Conservation (phyloP, 2,797 vertebrate genomes). For the Hapalemur alaotrensis region DNA sequence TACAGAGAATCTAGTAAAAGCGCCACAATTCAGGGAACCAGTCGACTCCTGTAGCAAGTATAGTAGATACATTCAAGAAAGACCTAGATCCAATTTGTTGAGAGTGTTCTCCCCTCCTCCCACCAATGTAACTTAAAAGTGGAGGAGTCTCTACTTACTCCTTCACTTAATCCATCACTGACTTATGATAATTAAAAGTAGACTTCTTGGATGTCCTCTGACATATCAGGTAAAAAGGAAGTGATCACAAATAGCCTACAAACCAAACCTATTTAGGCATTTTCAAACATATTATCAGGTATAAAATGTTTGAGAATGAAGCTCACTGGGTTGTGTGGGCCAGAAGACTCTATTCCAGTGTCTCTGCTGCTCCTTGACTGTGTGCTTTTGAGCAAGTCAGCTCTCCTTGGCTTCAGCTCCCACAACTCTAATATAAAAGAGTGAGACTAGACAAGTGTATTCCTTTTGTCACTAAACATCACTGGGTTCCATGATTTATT, state of each 20-base stretch:
- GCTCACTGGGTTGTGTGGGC: background rate
- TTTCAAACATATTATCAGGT: background rate
- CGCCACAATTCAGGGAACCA: background rate
- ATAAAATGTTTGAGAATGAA: background rate
- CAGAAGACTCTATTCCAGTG: background rate
- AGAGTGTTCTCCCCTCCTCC: background rate
- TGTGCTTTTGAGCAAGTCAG: background rate
- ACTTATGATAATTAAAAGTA: background rate
- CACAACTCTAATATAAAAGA: background rate
- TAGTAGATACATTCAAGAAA: background rate
- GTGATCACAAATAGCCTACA: background rate
- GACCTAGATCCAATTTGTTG: background rate
- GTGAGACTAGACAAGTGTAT: background rate
- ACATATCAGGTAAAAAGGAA: background rate
- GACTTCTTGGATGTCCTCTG: background rate
- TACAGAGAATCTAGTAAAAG: background rate
- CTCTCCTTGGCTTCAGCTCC: background rate
- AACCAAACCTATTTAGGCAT: background rate
- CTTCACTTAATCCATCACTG: background rate
- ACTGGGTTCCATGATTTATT: background rate
- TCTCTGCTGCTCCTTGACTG: background rate
- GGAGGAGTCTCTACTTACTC: background rate
- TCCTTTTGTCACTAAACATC: background rate
- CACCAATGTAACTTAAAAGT: background rate
- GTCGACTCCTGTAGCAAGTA: background rate